Conservation (phyloP, 1,140 invertebrate species). For the Tetramorium simillimum region DNA sequence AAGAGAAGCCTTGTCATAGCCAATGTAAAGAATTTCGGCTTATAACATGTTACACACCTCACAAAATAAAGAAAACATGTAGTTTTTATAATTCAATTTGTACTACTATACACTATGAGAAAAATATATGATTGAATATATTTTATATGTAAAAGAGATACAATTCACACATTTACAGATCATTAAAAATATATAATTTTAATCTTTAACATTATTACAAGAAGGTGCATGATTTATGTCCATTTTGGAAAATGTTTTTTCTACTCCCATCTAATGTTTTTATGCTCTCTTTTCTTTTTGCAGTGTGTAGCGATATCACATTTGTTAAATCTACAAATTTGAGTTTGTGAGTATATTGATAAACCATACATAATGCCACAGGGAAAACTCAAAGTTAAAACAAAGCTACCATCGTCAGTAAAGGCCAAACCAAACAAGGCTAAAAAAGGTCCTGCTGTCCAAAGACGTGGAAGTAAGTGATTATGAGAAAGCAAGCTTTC, state of each 20-base stretch:
- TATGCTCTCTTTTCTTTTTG: not conserved
- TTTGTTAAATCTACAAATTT: not conserved
- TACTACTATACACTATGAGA: too few species aligned
- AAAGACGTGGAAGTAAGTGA: slow-evolving; percentile 85
- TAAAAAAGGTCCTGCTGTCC: slow-evolving; percentile 82
- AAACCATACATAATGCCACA: slow-evolving; percentile 85
- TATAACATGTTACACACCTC: too few species aligned
- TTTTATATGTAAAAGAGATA: too few species aligned
- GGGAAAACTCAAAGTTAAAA: slow-evolving; percentile 87
- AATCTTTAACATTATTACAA: too few species aligned
- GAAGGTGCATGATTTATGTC: too few species aligned
- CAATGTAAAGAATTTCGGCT: too few species aligned
- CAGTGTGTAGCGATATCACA: not conserved
- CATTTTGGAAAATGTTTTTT: not conserved
- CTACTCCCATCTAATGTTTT: not conserved
- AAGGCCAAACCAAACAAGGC: slow-evolving; percentile 82
- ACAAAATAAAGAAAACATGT: too few species aligned
- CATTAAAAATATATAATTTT: too few species aligned
- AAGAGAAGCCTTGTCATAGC: too few species aligned
- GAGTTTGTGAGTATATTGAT: not conserved
- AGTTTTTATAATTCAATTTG: too few species aligned
- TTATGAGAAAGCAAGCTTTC: slow-evolving; percentile 13
- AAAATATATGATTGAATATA: too few species aligned
- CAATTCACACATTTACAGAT: too few species aligned
- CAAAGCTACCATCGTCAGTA: slow-evolving; percentile 84